Base-by-base conservation (phyloP, 1,140 invertebrate genomes). In the Caerostris extrusa region DNA sequence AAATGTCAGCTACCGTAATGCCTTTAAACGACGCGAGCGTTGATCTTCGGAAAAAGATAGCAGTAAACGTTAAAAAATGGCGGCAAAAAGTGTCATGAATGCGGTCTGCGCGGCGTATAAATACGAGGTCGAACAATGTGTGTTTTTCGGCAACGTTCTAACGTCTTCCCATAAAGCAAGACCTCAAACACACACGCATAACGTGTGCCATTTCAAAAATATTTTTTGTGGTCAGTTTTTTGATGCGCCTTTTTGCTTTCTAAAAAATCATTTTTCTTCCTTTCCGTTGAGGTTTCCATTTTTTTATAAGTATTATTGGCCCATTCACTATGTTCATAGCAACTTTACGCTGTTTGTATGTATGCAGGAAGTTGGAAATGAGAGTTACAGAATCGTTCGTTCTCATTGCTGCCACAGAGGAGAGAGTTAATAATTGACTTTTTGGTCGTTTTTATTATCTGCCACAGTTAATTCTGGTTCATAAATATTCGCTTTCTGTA, bases 171-270 rank as follows among this genome's bases (percentile, higher is more conserved):
- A 87, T 87, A 87, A 87, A 87, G 7, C 53, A 12, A n/a, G 85
- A 87, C 57, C 6, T 57, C 64, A 87, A 87, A 87, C 61, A 87
- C 85, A n/a, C n/a, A n/a, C 85, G 85, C 85, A 58, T 61, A 17
- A 34, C n/a, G 85, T 87, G 85, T 34, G 85, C 85, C 85, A 87
- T 87, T 87, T 87, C 61, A n/a, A 19, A 87, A 87, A 87, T 85
- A 85, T 85, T 85, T 85, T 85, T 85, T n/a, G 50, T 34, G 12
- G 5, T 87, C n/a, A 58, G 10, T 61, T 58, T 87, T 60, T 87
- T 87, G 58, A 7, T 58, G n/a, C 19, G n/a, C 19, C 10, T 34
- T 61, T 12, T 57, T 87, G 3, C 61, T 85, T 34, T 53, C 53
- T 5, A 34, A 55, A 14, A n/a, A 53, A 14, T 87, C 53, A 53